phyloP scores from a whole-genome alignment of 2,888 invertebrate genomes.

The Dynastes hyllus region DNA sequence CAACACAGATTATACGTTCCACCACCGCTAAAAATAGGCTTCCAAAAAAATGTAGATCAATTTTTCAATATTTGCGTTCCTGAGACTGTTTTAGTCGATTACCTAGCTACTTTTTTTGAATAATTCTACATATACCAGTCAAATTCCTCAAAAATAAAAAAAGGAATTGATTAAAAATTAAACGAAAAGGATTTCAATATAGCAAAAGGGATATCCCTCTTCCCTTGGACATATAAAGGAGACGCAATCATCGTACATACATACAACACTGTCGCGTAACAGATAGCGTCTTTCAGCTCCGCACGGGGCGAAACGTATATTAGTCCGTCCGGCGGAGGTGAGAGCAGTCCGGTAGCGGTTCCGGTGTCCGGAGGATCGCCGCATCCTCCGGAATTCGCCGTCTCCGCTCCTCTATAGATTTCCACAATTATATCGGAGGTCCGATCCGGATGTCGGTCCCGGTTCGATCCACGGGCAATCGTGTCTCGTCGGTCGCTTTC shows the following conservation, averaged over 20 bases:
- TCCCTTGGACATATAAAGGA: too few species aligned
- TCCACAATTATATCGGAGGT: slow-evolving; percentile 65
- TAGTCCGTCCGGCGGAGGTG: slow-evolving; percentile 61
- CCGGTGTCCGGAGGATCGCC: slow-evolving; percentile 62
- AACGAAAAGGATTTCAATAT: too few species aligned
- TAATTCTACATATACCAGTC: too few species aligned
- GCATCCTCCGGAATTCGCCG: slow-evolving; percentile 59
- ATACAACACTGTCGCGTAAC: neutral
- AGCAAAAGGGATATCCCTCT: too few species aligned
- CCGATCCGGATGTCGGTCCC: slow-evolving; percentile 59
- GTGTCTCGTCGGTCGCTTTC: neutral
- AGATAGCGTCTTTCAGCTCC: slow-evolving; percentile 54
- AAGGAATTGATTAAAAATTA: too few species aligned
- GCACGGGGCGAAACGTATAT: slow-evolving; percentile 59
- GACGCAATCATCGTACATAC: neutral
- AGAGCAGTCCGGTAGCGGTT: slow-evolving; percentile 60
- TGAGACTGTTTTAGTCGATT: too few species aligned
- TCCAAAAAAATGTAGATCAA: too few species aligned
- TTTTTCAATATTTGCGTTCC: too few species aligned
- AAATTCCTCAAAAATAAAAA: too few species aligned
- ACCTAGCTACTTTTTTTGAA: too few species aligned
- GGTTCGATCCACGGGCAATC: slow-evolving; percentile 27
- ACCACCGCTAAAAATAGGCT: too few species aligned
- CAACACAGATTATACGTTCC: too few species aligned
- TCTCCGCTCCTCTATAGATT: slow-evolving; percentile 63